phyloP scores from a whole-genome alignment of 2,113 vertebrate species.

The Apteryx owenii region DNA sequence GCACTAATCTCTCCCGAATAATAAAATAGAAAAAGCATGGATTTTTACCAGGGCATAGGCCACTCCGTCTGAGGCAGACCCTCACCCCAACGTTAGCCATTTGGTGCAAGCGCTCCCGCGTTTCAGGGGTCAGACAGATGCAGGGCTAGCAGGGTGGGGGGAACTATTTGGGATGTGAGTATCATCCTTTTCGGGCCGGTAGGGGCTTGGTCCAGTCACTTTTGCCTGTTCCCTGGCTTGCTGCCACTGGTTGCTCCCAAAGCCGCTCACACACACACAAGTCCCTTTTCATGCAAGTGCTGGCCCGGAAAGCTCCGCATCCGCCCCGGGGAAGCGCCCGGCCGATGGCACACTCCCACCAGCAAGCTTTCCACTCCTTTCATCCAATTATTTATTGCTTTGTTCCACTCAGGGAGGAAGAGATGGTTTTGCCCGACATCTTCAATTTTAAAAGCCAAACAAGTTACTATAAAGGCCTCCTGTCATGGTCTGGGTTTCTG shows the following conservation, averaged over 20 bases:
- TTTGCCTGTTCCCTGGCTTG: neutral
- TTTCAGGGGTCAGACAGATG: neutral
- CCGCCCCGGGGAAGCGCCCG: neutral
- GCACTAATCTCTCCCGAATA: neutral
- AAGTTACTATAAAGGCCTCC: neutral
- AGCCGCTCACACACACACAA: neutral
- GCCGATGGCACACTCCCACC: neutral
- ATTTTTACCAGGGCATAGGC: fast-evolving
- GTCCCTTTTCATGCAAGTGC: neutral
- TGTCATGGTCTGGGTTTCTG: neutral
- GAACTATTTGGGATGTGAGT: neutral
- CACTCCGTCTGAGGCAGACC: neutral
- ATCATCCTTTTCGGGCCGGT: neutral
- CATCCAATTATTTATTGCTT: conserved; percentile 20
- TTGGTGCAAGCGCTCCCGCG: neutral
- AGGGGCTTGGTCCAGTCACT: neutral
- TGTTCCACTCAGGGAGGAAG: neutral
- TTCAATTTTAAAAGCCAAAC: conserved; percentile 31
- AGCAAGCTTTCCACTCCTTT: conserved; percentile 27
- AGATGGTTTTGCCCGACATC: conserved; percentile 17
- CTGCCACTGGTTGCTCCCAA: neutral
- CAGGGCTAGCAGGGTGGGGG: neutral
- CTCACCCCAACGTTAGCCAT: neutral
- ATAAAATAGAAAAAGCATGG: neutral
- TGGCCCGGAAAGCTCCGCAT: neutral